These are phyloP conservation scores for Brienomyrus brachyistius DNA, from an alignment of 2,113 vertebrate genomes.

Conservation along the genomic window DNA sequence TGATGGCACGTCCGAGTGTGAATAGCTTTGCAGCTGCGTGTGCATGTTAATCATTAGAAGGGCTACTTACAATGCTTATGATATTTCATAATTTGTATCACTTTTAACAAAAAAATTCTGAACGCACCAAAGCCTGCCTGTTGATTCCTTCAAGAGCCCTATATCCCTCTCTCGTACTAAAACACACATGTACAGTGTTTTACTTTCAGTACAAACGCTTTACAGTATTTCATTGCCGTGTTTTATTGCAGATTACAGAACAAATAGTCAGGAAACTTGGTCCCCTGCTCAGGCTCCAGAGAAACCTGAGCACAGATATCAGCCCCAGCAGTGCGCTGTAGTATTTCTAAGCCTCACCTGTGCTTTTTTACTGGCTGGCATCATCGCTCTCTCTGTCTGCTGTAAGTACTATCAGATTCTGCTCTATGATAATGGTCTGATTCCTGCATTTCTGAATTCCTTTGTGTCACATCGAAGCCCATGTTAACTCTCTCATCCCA, in stretches of 20 bases:
- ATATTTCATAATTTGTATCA: no score
- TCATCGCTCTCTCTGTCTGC: no score
- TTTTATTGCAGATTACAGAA: not conserved
- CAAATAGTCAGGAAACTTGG: not conserved
- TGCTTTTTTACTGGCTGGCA: slow-evolving; percentile 13
- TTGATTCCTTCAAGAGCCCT: no score
- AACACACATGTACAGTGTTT: not conserved
- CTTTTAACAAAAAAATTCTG: no score
- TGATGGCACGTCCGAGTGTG: no score
- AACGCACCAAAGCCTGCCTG: no score
- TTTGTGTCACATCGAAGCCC: not conserved
- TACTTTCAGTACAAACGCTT: not conserved
- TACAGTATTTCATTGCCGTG: not conserved
- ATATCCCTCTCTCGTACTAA: no score
- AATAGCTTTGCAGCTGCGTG: no score
- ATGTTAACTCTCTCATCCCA: not conserved
- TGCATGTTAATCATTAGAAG: no score
- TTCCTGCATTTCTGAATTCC: not conserved
- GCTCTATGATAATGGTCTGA: not conserved
- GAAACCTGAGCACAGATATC: not conserved
- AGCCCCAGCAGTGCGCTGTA: not conserved
- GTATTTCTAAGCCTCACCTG: slow-evolving; percentile 24
- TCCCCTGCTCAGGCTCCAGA: slow-evolving; percentile 6
- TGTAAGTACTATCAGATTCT: no score
- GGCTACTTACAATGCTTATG: no score